phyloP scores from a whole-genome alignment of 2,113 vertebrate genomes.

The Vanacampus margaritifer region DNA sequence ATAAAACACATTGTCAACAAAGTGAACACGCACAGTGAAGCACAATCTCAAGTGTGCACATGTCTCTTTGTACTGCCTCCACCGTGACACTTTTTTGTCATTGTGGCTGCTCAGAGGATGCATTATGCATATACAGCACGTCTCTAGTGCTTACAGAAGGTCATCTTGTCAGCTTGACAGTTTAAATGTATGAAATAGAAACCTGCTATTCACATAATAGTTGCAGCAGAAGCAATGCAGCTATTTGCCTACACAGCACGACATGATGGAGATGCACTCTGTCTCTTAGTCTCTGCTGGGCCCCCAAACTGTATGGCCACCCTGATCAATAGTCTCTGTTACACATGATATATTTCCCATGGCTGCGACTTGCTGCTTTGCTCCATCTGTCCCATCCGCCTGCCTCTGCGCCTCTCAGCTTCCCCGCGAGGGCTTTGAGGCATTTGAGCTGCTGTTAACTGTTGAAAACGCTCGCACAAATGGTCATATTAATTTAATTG shows the following conservation, averaged over 20 bases:
- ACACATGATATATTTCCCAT: conserved; percentile 76
- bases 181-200: conserved; percentile 25
- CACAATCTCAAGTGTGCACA: conserved; percentile 12
- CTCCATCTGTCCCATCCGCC: conserved; percentile 55
- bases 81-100: conserved; percentile 26
- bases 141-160: conserved; percentile 26
- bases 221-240: conserved; percentile 21
- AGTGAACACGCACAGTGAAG: conserved; percentile 17
- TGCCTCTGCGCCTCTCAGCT: not conserved
- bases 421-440: not conserved
- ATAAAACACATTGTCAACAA: conserved; percentile 14
- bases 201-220: conserved; percentile 17
- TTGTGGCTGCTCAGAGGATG: conserved; percentile 21
- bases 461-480: conserved; percentile 32
- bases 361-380: conserved; percentile 58
- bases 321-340: conserved; percentile 72
- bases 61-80: conserved; percentile 29
- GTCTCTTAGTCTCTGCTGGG: conserved; percentile 51
- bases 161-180: conserved; percentile 16
- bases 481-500: conserved; percentile 25
- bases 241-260: conserved; percentile 32
- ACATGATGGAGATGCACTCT: conserved; percentile 36
- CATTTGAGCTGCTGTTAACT: conserved; percentile 15
- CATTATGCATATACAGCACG: conserved; percentile 25
- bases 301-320: conserved; percentile 49